phyloP scores from a whole-genome alignment of 2,797 vertebrate genomes.

The Pseudochaenichthys georgianus region DNA sequence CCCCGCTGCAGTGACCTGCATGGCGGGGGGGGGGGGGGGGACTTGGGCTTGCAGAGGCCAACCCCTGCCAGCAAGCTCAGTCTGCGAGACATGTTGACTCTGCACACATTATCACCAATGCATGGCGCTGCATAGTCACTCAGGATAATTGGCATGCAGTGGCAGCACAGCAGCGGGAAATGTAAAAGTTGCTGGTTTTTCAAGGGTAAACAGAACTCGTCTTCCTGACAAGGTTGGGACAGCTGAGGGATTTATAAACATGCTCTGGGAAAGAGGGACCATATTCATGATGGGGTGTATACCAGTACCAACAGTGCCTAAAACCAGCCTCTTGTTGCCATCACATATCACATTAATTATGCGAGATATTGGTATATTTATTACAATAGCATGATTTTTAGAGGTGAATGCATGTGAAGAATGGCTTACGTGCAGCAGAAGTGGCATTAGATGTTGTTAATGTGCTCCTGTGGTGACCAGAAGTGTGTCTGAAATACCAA shows the following conservation, averaged over 20 bases:
- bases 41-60: conserved; percentile 52
- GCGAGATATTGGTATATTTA: conserved; percentile 7
- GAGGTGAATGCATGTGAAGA: neutral
- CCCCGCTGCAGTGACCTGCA: conserved; percentile 54
- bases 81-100: conserved; percentile 84
- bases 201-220: conserved; percentile 85
- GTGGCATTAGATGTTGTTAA: conserved; percentile 14
- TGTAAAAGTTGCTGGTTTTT: conserved; percentile 81
- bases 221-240: conserved; percentile 64
- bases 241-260: conserved; percentile 71
- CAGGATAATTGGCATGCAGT: conserved; percentile 82
- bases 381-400: neutral
- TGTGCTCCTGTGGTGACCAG: conserved; percentile 5
- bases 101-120: conserved; percentile 82
- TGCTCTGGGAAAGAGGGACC: conserved; percentile 52
- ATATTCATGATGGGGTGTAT: conserved; percentile 57
- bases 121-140: conserved; percentile 87
- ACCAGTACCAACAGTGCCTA: conserved; percentile 9
- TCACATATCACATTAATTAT: conserved; percentile 5
- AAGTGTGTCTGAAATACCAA: conserved; percentile 2
- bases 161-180: conserved; percentile 74
- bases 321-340: conserved; percentile 17
- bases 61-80: conserved; percentile 66
- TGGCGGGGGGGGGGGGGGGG: conserved; percentile 26
- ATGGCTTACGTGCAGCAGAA: conserved; percentile 19